phyloP scores from a whole-genome alignment of 2,888 invertebrate species.

The Andrena bicolor region DNA sequence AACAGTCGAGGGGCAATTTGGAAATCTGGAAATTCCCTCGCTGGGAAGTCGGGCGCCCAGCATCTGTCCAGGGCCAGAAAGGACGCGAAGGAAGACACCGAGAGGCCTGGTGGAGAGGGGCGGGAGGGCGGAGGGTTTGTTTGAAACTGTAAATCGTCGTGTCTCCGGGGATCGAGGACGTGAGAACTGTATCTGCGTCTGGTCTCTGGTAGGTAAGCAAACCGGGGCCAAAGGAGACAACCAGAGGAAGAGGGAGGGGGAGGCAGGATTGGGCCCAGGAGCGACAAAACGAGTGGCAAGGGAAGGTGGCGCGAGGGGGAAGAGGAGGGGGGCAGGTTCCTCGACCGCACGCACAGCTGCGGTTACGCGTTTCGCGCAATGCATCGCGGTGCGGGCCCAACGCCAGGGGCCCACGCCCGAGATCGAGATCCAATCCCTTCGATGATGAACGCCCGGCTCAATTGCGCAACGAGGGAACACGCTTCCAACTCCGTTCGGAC shows the following conservation, averaged over 20 bases:
- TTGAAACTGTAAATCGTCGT: conserved; percentile 73
- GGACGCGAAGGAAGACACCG: neutral
- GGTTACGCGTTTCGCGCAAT: conserved; percentile 84
- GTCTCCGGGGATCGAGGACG: conserved; percentile 74
- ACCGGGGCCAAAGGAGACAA: conserved; percentile 52
- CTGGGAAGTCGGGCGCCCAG: neutral
- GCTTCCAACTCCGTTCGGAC: neutral
- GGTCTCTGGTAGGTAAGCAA: conserved; percentile 72
- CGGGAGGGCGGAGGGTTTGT: conserved; percentile 55
- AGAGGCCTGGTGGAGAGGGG: neutral
- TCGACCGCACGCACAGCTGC: conserved; percentile 82
- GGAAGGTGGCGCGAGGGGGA: neutral
- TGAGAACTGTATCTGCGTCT: conserved; percentile 78
- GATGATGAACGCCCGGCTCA: conserved; percentile 18
- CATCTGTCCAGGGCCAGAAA: conserved; percentile 43
- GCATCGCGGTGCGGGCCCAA: conserved; percentile 37
- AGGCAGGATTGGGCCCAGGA: conserved; percentile 1
- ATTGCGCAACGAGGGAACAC: neutral
- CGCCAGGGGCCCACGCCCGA: conserved; percentile 25
- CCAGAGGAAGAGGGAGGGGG: conserved; percentile 35
- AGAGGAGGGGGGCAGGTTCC: conserved; percentile 43
- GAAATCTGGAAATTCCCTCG: conserved; percentile 40
- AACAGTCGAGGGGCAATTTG: conserved; percentile 31
- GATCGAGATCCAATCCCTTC: conserved; percentile 52
- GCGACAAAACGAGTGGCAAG: conserved; percentile 6